A percentile compares a stretch with the other conserved stretches of the same genome.
Conservation (phyloP, 53 echinoderm and acorn worm genomes). For the Patiria pectinifera region DNA sequence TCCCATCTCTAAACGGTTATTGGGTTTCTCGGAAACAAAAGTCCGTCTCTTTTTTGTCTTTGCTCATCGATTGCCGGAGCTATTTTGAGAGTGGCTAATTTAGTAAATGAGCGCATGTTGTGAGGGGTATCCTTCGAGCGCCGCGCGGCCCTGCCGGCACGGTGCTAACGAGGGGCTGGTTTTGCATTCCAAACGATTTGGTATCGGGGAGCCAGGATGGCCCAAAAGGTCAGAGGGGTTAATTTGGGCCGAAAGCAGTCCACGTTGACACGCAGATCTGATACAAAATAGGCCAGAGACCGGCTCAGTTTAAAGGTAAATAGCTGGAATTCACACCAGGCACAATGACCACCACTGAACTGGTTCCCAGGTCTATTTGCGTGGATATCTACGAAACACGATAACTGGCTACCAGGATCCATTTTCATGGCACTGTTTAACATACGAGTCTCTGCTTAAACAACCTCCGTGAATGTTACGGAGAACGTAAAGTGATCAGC, state of each 20-base stretch:
- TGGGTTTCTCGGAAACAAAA: background rate
- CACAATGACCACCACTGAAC: background rate
- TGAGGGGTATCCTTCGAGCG: background rate
- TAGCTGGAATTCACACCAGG: too few species aligned
- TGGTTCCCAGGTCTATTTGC: background rate
- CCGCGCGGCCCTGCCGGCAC: background rate
- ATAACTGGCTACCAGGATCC: too few species aligned
- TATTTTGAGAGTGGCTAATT: conserved; percentile 25
- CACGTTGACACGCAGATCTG: background rate
- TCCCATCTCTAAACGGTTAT: background rate
- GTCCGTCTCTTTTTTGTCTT: background rate
- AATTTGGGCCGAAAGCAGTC: background rate
- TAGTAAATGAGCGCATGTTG: conserved; percentile 11
- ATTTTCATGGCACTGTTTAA: too few species aligned
- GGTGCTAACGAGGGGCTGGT: background rate
- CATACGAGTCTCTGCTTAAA: too few species aligned
- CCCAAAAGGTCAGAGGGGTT: conserved; percentile 14
- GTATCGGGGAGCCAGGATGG: background rate
- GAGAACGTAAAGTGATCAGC: too few species aligned
- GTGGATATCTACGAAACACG: too few species aligned
- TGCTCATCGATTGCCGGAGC: conserved; percentile 11
- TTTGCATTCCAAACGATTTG: conserved; percentile 24
- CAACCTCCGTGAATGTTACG: too few species aligned
- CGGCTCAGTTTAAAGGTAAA: background rate
- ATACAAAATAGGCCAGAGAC: conserved; percentile 16